Evolutionary conservation across 2,113 vertebrate species (phyloP), one percentile per base, ranked within the genome.

Genomic region (Cariama cristata): DNA sequence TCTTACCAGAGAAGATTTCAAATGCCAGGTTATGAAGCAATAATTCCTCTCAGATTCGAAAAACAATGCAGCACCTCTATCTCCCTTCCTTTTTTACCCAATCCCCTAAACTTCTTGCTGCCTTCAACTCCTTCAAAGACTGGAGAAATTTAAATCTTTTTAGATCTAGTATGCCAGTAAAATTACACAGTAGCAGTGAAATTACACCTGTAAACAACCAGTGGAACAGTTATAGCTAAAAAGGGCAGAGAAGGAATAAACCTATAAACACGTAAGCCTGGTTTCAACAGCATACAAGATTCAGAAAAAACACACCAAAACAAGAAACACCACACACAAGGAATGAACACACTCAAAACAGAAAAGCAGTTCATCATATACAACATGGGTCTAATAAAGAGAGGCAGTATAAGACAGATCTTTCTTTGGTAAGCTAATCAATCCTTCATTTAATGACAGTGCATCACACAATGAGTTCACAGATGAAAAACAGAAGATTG

Each of bases 381-480:
- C 13, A 80, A n/a, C 11, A 10, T 12, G 4, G 2, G 15, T 32
- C 40, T 64, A 75, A 27, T 38, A 32, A 50, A 79, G 63, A 28
- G 2, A 62, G 9, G 9, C 2, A 64, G 2, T 28, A 3, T 32
- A 69, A 66, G 16, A 53, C 14, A 86, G 6, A 53, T 23, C 12
- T 38, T 45, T 68, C 38, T 75, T 33, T 14, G 35, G 24, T 33
- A 63, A 83, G 15, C 14, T 55, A 63, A 63, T 35, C 2, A 4
- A 27, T 53, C 30, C 14, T 75, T 58, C 67, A 86, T 14, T 38
- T 24, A 23, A 44, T 8, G 19, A 50, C 4, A 28, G 3, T 1
- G 1, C 30, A 47, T 26, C 26, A 71, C 19, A 42, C 13, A 12
- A 27, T 0, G 8, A 62, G 11, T 35, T 66, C 2, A 7, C 33